Evolutionary conservation across 2,113 vertebrate genomes (phyloP), one percentile per base, ranked within the genome.

Genomic region (Gymnarchus niloticus): DNA sequence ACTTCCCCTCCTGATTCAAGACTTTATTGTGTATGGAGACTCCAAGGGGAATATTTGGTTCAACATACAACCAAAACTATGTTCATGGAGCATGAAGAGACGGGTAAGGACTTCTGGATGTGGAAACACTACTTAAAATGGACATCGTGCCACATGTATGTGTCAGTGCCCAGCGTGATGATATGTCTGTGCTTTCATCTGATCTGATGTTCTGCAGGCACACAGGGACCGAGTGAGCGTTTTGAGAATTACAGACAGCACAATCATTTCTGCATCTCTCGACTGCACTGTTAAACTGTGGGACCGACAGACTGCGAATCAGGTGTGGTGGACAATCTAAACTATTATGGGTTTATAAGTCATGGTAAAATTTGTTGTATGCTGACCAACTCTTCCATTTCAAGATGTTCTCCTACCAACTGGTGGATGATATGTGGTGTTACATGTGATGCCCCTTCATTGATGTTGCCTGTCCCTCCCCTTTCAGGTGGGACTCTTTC

Each of bases 231-330:
- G 87, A 87, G 90, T 95, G 90, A 95, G 88, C 49, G 91, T 86
- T 33, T 88, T 95, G 87, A 92, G 85, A 86, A 54, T 95, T 23
- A 95, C 93, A 0, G 83, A 86, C 17, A 88, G 37, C 85, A 87
- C 54, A 84, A 91, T 95, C 89, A 90, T 95, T 90, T 94, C 94
- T 0, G 93, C 91, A 6, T 95, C 95, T 33, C 28, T 87, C 6
- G 95, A 95, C 92, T 51, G 88, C 51, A 94, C 92, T 0, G 87
- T 95, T 83, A 95, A 95, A 89, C 91, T 95, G 87, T 95, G 95
- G 95, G 91, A 95, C 91, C 90, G 91, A 88, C 78, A 77, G 65
- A 94, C 93, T 23, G 94, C 92, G 87, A 94, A 92, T 89, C 95
- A 95, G 93, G 93, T 93, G 37, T 2, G 2, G 2, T 14, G 8